phyloP scores from a whole-genome alignment of 2,113 vertebrate genomes.

The Opisthocomus hoazin region DNA sequence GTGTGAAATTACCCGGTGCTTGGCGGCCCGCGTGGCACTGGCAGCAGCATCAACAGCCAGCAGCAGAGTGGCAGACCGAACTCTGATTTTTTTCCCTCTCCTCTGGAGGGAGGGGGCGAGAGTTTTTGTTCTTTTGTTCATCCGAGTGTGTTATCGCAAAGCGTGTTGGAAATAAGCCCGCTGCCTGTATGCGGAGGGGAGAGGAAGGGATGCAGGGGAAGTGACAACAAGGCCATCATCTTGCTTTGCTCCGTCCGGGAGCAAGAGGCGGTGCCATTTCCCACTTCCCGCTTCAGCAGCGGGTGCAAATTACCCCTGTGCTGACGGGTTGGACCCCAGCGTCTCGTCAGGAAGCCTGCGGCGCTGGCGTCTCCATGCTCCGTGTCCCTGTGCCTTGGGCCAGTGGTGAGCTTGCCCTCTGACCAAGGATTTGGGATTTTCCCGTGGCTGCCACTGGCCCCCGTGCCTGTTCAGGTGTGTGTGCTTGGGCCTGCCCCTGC shows the following conservation, averaged over 20 bases:
- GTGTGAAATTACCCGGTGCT: neutral
- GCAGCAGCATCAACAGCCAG: neutral
- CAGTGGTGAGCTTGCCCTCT: neutral
- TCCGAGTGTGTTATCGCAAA: neutral
- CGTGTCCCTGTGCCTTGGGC: too few relatives aligned
- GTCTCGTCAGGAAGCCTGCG: fast-evolving
- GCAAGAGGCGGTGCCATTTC: neutral
- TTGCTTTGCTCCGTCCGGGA: neutral
- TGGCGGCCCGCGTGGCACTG: neutral
- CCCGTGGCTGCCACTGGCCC: neutral
- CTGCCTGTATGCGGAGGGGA: neutral
- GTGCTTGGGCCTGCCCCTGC: neutral
- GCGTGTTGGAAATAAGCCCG: neutral
- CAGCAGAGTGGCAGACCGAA: neutral
- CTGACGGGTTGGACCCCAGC: fast-evolving
- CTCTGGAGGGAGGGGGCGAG: neutral
- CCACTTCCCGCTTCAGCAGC: fast-evolving
- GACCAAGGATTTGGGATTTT: neutral
- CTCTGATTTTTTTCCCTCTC: neutral
- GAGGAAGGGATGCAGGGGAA: neutral
- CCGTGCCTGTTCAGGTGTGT: fast-evolving
- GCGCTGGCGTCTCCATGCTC: fast-evolving
- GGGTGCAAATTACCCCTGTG: neutral
- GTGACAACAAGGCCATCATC: fast-evolving
- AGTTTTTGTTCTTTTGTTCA: neutral